Evolutionary conservation across 1,140 invertebrate species (phyloP).

Genomic region (Drosophila subobscura): DNA sequence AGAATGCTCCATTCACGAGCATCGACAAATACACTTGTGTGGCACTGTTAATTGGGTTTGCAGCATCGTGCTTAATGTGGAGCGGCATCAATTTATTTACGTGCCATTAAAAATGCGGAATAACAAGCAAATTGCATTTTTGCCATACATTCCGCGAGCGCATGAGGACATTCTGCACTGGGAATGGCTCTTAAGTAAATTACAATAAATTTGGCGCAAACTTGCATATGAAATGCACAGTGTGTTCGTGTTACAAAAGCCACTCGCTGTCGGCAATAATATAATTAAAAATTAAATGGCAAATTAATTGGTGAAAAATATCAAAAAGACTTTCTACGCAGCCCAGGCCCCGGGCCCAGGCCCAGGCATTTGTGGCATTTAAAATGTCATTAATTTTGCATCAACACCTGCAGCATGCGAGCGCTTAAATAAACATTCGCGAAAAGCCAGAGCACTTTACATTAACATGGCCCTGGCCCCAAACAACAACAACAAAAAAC

Average conservation of each 20-base stretch:
- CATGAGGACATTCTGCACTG: not conserved
- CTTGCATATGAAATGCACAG: constrained; percentile 58
- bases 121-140: constrained; percentile 57
- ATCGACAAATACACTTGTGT: constrained; percentile 39
- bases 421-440: constrained; percentile 51
- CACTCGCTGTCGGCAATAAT: constrained; percentile 58
- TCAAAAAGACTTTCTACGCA: constrained; percentile 68
- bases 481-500: constrained; percentile 26
- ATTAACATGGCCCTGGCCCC: constrained; percentile 37
- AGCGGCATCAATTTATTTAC: constrained; percentile 64
- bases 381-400: constrained; percentile 79
- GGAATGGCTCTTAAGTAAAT: constrained; percentile 67
- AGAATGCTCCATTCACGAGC: constrained; percentile 12
- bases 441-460: constrained; percentile 48
- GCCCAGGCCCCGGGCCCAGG: not conserved
- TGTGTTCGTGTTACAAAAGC: constrained; percentile 40
- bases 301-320: constrained; percentile 70
- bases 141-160: constrained; percentile 19
- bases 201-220: constrained; percentile 64
- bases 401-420: constrained; percentile 64
- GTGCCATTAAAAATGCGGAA: constrained; percentile 57
- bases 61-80: constrained; percentile 54
- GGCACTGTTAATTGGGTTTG: constrained; percentile 58
- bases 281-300: constrained; percentile 77
- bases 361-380: constrained; percentile 59